These are phyloP conservation scores for Chrysocyon brachyurus DNA, from an alignment of 2,797 vertebrate genomes.

Conservation along the genomic window DNA sequence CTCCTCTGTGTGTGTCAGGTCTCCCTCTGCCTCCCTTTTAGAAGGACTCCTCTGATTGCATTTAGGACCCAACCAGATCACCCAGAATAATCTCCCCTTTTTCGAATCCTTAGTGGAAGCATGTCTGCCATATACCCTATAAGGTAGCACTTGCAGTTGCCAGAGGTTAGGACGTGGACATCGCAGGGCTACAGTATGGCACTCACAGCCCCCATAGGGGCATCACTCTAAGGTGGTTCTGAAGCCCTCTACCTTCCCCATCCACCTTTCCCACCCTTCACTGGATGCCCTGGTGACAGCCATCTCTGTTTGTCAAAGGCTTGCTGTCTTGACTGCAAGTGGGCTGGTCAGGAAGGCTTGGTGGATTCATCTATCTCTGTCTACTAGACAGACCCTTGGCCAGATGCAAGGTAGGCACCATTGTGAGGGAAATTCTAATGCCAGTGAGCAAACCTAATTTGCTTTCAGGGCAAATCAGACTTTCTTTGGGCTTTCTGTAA, in stretches of 20 bases:
- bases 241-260: not conserved
- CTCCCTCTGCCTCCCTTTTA: not conserved
- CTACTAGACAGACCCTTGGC: not conserved
- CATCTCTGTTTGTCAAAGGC: not conserved
- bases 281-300: conserved; percentile 53
- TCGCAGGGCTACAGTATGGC: too few species aligned
- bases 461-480: not conserved
- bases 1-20: not conserved
- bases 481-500: conserved; percentile 51
- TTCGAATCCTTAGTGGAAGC: not conserved
- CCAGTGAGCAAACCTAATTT: not conserved
- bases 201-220: not conserved
- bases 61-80: not conserved
- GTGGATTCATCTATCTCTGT: not conserved
- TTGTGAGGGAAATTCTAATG: conserved; percentile 38
- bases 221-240: not conserved
- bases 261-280: not conserved
- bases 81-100: not conserved
- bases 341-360: conserved; percentile 12
- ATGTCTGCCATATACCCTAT: accelerated
- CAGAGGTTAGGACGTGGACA: not conserved
- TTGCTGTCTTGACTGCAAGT: not conserved
- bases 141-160: not conserved
- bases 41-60: not conserved
- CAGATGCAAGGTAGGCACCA: not conserved